Conservation (phyloP, 2,113 vertebrate genomes). For the Albula glossodonta region DNA sequence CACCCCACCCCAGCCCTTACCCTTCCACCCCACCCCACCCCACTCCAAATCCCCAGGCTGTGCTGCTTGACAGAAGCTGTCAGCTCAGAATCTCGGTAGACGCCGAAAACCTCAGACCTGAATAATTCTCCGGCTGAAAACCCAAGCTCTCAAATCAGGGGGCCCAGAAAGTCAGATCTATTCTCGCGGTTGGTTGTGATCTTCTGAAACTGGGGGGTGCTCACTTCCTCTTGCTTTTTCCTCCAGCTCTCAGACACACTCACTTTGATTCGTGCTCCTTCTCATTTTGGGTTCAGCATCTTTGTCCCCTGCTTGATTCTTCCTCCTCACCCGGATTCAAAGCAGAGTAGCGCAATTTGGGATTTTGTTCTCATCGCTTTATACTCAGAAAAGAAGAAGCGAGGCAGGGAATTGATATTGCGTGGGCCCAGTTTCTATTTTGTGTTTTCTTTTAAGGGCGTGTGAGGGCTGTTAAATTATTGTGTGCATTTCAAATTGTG, state of each 20-base stretch:
- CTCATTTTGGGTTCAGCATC: neutral
- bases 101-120: neutral
- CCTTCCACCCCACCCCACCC: neutral
- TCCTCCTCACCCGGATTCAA: neutral
- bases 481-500: neutral
- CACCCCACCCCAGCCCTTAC: neutral
- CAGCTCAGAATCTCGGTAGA: neutral
- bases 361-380: neutral
- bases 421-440: neutral
- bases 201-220: neutral
- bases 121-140: neutral
- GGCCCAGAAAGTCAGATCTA: neutral
- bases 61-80: constrained; percentile 9
- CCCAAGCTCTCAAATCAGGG: neutral
- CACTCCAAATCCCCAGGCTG: neutral
- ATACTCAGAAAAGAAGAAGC: neutral
- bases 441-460: too few relatives aligned
- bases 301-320: neutral
- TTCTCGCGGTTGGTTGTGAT: neutral
- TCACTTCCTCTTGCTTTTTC: neutral
- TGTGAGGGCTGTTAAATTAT: neutral
- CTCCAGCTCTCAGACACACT: neutral
- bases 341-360: neutral
- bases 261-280: neutral
- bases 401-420: neutral